phyloP scores from a whole-genome alignment of 2,797 vertebrate species.

The Pseudochromis fuscus region DNA sequence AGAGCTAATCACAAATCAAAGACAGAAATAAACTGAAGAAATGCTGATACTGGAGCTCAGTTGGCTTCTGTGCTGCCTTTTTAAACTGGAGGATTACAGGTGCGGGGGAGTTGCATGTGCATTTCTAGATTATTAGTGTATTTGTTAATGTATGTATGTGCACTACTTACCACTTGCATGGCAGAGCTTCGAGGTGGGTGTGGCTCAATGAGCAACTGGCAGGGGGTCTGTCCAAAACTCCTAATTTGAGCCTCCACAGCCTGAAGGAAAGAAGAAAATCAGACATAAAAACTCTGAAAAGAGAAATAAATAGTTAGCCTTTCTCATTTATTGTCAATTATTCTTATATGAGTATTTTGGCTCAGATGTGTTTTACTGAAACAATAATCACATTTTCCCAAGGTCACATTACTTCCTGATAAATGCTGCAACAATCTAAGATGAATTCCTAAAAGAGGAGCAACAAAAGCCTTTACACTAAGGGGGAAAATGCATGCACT shows the following conservation, averaged over 20 bases:
- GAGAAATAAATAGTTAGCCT: not conserved
- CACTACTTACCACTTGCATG: slow-evolving; percentile 96
- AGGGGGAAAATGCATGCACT: slow-evolving; percentile 13
- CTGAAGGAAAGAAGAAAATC: slow-evolving; percentile 73
- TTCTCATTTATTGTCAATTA: not conserved
- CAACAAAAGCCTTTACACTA: not conserved
- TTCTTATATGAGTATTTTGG: slow-evolving; percentile 9
- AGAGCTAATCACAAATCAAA: slow-evolving; percentile 33
- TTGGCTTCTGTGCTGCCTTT: slow-evolving; percentile 9
- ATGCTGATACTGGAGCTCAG: slow-evolving; percentile 16
- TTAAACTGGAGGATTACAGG: slow-evolving; percentile 23
- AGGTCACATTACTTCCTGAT: not conserved
- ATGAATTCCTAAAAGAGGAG: not conserved
- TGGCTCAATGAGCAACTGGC: slow-evolving; percentile 96
- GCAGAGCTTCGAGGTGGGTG: slow-evolving; percentile 97
- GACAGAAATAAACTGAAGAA: slow-evolving; percentile 14
- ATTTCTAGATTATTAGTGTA: slow-evolving; percentile 39
- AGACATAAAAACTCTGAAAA: not conserved
- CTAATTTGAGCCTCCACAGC: slow-evolving; percentile 98
- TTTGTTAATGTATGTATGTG: slow-evolving; percentile 12
- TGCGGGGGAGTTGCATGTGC: slow-evolving; percentile 2
- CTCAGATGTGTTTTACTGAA: not conserved
- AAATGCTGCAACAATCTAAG: not conserved
- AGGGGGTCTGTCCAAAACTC: slow-evolving; percentile 98
- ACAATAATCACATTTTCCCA: not conserved